Evolutionary conservation across 2,113 vertebrate species (phyloP).

Genomic region (Mellivora capensis): DNA sequence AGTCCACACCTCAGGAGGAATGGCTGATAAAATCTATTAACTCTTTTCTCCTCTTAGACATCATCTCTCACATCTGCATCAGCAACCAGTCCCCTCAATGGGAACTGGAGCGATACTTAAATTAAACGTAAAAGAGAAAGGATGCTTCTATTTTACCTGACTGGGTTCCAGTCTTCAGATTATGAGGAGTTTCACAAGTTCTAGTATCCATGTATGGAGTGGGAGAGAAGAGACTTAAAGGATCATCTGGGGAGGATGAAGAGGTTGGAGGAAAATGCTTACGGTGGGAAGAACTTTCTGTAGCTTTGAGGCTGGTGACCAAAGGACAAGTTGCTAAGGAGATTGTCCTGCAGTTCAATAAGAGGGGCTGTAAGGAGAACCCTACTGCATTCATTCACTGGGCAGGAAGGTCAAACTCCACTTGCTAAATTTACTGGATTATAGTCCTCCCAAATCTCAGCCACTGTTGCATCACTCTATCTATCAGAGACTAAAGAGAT

Average conservation of each 20-base stretch:
- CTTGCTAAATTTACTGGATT: neutral
- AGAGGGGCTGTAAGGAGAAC: neutral
- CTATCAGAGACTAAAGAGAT: neutral
- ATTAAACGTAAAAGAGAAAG: neutral
- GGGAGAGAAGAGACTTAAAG: neutral
- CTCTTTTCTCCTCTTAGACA: neutral
- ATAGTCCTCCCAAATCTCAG: neutral
- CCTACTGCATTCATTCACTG: neutral
- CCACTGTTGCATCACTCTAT: neutral
- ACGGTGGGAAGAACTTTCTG: neutral
- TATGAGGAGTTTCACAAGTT: neutral
- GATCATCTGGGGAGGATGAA: neutral
- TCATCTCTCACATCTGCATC: neutral
- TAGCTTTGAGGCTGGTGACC: neutral
- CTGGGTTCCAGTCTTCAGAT: neutral
- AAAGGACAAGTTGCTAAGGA: neutral
- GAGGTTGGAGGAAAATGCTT: neutral
- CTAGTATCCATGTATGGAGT: neutral
- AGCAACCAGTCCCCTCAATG: neutral
- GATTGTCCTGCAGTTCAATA: neutral
- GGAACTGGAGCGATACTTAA: neutral
- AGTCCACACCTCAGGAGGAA: neutral
- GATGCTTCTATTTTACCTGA: neutral
- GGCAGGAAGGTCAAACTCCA: neutral
- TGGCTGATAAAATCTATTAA: conserved; percentile 9